Evolutionary conservation across 92 coral and sea anemone genomes (phyloP).

Genomic region (Zoanthus sansibaricus): DNA sequence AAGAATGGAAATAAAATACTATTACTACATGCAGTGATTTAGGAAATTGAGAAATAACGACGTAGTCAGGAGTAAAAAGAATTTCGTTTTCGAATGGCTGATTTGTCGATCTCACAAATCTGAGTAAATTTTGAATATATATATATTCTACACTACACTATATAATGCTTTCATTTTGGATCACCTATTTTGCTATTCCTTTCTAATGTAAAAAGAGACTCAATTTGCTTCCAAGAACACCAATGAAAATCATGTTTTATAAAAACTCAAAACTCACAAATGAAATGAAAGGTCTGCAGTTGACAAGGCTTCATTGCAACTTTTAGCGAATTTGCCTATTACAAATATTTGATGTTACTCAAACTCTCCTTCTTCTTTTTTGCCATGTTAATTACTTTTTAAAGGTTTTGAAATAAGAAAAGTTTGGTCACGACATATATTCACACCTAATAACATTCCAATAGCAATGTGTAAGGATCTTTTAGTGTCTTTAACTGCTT

Average conservation of each 20-base stretch:
- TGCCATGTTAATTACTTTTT: constrained; percentile 25
- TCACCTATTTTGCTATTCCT: background rate
- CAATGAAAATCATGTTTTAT: background rate
- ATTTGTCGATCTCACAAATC: no score
- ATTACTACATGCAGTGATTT: background rate
- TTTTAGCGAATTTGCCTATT: background rate
- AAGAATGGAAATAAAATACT: background rate
- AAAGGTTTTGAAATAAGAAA: constrained; percentile 22
- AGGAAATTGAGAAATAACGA: background rate
- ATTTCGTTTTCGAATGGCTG: background rate
- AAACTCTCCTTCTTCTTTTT: background rate
- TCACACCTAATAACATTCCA: constrained; percentile 49
- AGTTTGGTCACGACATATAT: background rate
- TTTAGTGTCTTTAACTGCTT: constrained; percentile 13
- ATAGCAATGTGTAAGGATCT: constrained; percentile 8
- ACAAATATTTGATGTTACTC: no score
- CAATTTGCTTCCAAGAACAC: background rate
- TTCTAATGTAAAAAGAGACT: background rate
- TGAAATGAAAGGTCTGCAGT: background rate
- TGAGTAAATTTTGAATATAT: no score
- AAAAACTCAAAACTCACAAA: background rate
- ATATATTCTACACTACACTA: no score
- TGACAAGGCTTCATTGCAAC: background rate
- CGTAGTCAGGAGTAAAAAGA: background rate
- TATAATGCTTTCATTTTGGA: background rate